Base-by-base conservation (phyloP, 1,140 invertebrate genomes). In the Bradysia coprophila region DNA sequence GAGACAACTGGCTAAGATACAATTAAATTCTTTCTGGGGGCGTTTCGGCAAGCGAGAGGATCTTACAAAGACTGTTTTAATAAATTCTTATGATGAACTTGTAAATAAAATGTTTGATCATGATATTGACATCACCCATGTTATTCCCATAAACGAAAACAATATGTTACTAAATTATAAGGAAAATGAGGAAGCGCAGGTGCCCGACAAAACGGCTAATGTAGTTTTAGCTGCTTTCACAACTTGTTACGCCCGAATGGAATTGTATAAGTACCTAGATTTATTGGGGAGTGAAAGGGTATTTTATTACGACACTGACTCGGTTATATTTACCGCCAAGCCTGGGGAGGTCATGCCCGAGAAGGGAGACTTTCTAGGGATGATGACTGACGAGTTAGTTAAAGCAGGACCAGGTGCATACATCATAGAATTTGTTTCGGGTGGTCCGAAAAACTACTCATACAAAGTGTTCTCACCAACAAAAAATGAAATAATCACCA, bases 361-460 rank as follows among this genome's bases (percentile, higher is more conserved):
- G 28, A 8, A 9, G 8, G 28, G 28, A 9, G n/a, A 31, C 21
- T 54, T 50, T 46, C 33, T 63, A 9, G 58, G 57, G 1, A 51
- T 57, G 11, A 38, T 55, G 42, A 57, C 49, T 6, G 50, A 57
- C 42, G 52, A 59, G 34, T 21, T 56, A 6, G 42, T n/a, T 2
- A 22, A 40, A 3, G 43, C 40, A 18, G 45, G 45, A 4, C 21
- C 18, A 18, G 24, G 31, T 4, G 43, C 41, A 18, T 18, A 44
- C 23, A 46, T 46, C 18, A 34, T 21, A 3, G 45, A 46, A 40
- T 46, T 46, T 44, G 45, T 44, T 13, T 24, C 16, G 8, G 42
- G 23, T 4, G 45, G 45, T 9, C 42, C 45, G 3, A 46, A 46
- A 46, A 46, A 39, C 32, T 46, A 46, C 20, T 34, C 42, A 3